Evolutionary conservation across 2,888 invertebrate species (phyloP), one percentile per base, ranked within the genome.

Genomic region (Heliconius sara): DNA sequence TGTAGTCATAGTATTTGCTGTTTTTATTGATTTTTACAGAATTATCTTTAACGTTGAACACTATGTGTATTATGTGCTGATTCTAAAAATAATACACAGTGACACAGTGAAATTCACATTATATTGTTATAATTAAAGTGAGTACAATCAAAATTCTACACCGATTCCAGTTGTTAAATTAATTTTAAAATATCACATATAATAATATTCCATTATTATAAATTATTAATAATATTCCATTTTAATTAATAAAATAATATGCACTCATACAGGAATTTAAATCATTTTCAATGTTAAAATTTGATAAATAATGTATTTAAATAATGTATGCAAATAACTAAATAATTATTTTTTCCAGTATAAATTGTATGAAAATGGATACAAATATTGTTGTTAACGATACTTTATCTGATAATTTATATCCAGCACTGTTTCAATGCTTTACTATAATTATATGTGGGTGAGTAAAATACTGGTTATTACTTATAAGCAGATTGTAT

Each of bases 361-460:
- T 71, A 10, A 65, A 66, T 34, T 30, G 5, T 27, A 25, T 43
- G 0, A 66, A 79, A 12, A 91, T 92, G 91, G 71, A 85, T 87
- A 85, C 79, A 67, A 82, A 81, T 66, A 81, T 85, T 77, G 79
- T 86, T 76, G 84, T 82, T 63, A 87, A 85, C 82, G 91, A 92
- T 86, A 86, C 91, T 43, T 89, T 94, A 43, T 96, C 97, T 87
- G 97, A 98, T 87, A 97, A 98, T 88, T 96, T 99, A 57, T 98
- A 98, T 93, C 98, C 99, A 81, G 99, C 99, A 16, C 92, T 99
- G 81, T 96, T 98, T 83, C 97, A 99, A 95, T 99, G 99, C 90
- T 99, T 99, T 92, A 98, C 97, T 68, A 97, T 98, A 77, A 98
- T 98, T 87, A 93, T 98, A 85, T 97, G 98, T 90, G 98, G 98